Conservation (phyloP, 2,113 vertebrate genomes). For the Bubo bubo region DNA sequence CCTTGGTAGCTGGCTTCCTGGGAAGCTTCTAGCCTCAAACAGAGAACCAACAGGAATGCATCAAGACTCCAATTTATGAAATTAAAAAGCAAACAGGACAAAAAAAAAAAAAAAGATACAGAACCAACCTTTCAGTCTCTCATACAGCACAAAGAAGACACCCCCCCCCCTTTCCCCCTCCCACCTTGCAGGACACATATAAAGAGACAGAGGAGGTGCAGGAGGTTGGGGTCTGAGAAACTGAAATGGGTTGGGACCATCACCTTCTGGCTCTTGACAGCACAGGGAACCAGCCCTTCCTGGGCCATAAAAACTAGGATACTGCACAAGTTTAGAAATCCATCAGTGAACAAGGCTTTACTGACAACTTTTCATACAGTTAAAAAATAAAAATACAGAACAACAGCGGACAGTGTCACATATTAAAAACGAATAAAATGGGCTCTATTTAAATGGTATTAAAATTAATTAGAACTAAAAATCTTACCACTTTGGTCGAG, state of each 20-base stretch:
- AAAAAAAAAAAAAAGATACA: background rate
- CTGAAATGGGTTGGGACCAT: background rate
- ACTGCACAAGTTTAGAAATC: constrained; percentile 79
- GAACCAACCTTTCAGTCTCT: background rate
- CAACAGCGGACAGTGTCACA: constrained; percentile 80
- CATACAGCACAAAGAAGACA: background rate
- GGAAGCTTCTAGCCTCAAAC: background rate
- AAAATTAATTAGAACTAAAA: constrained; percentile 76
- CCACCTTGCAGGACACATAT: background rate
- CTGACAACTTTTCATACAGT: constrained; percentile 84
- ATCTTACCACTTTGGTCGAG: constrained; percentile 64
- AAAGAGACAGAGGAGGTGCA: background rate
- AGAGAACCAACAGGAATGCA: background rate
- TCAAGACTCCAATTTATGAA: background rate
- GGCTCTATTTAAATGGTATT: constrained; percentile 73
- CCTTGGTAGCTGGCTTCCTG: background rate
- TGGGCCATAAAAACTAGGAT: constrained; percentile 66
- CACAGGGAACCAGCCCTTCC: background rate
- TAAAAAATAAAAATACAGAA: constrained; percentile 84
- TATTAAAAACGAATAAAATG: constrained; percentile 78
- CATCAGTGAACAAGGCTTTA: constrained; percentile 84
- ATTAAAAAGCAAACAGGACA: constrained; percentile 13
- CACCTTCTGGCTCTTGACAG: background rate
- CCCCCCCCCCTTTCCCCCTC: background rate
- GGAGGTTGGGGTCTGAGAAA: background rate